Evolutionary conservation across 2,113 vertebrate species (phyloP).

Genomic region (Mixornis gularis): DNA sequence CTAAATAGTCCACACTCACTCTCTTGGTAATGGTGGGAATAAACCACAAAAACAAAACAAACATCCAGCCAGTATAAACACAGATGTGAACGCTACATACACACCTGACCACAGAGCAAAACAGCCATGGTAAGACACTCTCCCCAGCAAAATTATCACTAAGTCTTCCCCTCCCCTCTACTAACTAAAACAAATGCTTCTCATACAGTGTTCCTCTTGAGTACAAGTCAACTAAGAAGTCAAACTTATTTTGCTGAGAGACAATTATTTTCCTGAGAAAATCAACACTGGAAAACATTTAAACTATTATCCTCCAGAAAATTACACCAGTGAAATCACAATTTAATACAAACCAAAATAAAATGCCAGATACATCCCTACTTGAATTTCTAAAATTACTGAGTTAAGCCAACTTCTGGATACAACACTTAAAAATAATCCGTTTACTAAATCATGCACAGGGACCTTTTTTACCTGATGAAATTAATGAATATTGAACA

Average conservation of each 20-base stretch:
- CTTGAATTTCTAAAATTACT: background rate
- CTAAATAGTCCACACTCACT: background rate
- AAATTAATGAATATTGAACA: background rate
- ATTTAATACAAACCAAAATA: background rate
- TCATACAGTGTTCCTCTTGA: background rate
- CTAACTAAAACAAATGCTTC: background rate
- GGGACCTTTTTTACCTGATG: background rate
- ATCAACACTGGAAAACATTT: background rate
- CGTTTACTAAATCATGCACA: background rate
- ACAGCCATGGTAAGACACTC: background rate
- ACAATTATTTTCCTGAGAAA: background rate
- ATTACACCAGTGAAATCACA: background rate
- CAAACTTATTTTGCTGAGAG: background rate
- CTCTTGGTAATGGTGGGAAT: background rate
- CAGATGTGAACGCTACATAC: background rate
- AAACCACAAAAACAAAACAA: background rate
- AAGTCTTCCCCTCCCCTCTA: background rate
- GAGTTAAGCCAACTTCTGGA: background rate
- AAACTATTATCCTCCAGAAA: background rate
- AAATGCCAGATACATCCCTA: background rate
- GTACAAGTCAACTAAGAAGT: background rate
- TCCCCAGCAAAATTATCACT: background rate
- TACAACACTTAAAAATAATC: background rate
- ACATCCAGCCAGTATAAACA: background rate
- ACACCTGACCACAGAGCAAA: background rate